A percentile compares a stretch with the other conserved stretches of the same genome.
Evolutionary conservation across 2,113 vertebrate species (phyloP).

Genomic region (Panthera uncia): DNA sequence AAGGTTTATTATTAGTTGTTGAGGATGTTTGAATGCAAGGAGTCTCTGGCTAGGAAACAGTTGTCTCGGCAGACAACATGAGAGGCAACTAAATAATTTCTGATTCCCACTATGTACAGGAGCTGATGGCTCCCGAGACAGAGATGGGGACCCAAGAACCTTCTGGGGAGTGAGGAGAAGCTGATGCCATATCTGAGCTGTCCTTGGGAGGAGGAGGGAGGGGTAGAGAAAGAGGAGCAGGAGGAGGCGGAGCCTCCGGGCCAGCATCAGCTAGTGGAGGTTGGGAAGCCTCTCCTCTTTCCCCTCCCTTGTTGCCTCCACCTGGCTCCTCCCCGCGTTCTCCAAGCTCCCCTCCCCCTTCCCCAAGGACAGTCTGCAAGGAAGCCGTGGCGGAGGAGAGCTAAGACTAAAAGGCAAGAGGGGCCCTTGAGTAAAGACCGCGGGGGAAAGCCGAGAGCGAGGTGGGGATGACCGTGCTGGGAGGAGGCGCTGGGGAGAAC

Average conservation of each 20-base stretch:
- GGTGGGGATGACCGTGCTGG: not conserved
- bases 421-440: not conserved
- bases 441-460: not conserved
- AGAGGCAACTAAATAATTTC: not conserved
- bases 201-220: not conserved
- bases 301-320: conserved; percentile 35
- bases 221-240: not conserved
- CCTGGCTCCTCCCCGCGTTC: conserved; percentile 76
- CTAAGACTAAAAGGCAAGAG: conserved; percentile 68
- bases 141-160: not conserved
- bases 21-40: not conserved
- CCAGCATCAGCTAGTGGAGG: not conserved
- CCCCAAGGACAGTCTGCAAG: conserved; percentile 75
- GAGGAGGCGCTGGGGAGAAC: not conserved
- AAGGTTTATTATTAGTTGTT: not conserved
- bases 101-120: not conserved
- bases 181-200: not conserved
- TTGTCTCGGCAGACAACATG: not conserved
- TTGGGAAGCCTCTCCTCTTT: conserved; percentile 26
- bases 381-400: conserved; percentile 33
- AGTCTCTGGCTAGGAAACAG: not conserved
- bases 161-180: not conserved
- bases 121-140: not conserved
- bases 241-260: conserved; percentile 57
- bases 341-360: conserved; percentile 63